These are phyloP conservation scores for Nasonia giraulti DNA, from an alignment of 1,140 invertebrate genomes.

Conservation along the genomic window DNA sequence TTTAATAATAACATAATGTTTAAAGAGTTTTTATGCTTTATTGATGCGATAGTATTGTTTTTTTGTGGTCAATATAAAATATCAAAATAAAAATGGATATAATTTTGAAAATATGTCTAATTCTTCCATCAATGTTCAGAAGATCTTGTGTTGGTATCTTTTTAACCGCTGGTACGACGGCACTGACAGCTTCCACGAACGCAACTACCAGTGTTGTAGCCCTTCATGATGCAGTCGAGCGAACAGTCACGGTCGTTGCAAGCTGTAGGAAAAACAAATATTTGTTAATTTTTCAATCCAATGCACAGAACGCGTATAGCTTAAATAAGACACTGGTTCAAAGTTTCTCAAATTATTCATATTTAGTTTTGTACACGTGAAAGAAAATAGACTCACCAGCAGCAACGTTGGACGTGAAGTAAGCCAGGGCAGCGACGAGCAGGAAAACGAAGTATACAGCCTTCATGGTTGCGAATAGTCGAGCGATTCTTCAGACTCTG, in stretches of 20 bases:
- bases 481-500: background rate
- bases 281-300: background rate
- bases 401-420: background rate
- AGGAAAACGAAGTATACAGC: constrained; percentile 8
- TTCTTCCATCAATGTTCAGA: too few relatives aligned
- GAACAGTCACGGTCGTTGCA: background rate
- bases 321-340: too few relatives aligned
- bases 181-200: background rate
- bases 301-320: too few relatives aligned
- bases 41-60: too few relatives aligned
- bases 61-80: background rate
- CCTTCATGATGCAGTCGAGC: constrained; percentile 20
- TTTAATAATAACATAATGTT: too few relatives aligned
- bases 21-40: too few relatives aligned
- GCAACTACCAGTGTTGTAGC: constrained; percentile 4
- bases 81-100: background rate
- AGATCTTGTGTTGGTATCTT: background rate
- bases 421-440: background rate
- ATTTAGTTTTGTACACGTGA: too few relatives aligned
- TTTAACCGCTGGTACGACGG: constrained; percentile 24
- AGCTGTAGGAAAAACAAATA: background rate
- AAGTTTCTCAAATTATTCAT: too few relatives aligned
- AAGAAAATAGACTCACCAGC: background rate
- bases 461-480: background rate
- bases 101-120: background rate